These are phyloP conservation scores for Epirrhoe tristata DNA, from an alignment of 2,888 invertebrate genomes.

Conservation along the genomic window DNA sequence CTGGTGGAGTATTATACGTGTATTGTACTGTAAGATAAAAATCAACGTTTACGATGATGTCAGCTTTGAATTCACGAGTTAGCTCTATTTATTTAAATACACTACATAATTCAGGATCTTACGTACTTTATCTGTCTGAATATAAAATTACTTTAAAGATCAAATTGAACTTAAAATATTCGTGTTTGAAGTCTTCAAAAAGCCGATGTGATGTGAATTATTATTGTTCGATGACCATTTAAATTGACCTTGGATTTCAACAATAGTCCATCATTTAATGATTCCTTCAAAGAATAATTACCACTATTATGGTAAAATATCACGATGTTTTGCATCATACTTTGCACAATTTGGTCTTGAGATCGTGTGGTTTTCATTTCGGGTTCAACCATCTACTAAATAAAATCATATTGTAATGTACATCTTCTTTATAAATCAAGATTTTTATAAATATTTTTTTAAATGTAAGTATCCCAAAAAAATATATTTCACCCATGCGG, in stretches of 20 bases:
- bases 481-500: too few species aligned
- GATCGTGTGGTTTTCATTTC: slow-evolving; percentile 11
- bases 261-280: slow-evolving; percentile 35
- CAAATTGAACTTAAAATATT: not conserved
- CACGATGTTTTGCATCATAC: slow-evolving; percentile 27
- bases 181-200: slow-evolving; percentile 5
- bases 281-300: slow-evolving; percentile 29
- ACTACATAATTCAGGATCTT: not conserved
- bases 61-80: not conserved
- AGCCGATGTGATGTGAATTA: slow-evolving; percentile 16
- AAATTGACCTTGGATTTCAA: slow-evolving; percentile 37
- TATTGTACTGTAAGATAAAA: too few species aligned
- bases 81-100: not conserved
- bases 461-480: too few species aligned
- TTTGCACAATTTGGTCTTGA: slow-evolving; percentile 18
- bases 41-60: not conserved
- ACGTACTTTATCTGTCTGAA: not conserved
- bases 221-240: slow-evolving; percentile 30
- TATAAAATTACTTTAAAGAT: not conserved
- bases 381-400: not conserved
- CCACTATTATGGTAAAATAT: slow-evolving; percentile 34
- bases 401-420: not conserved
- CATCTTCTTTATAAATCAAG: not conserved
- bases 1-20: too few species aligned
- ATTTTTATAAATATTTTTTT: not conserved